Percentiles rank a stretch among this genome's conserved stretches.
phyloP scores from a whole-genome alignment of 2,888 invertebrate genomes.

The Conistra vaccinii region DNA sequence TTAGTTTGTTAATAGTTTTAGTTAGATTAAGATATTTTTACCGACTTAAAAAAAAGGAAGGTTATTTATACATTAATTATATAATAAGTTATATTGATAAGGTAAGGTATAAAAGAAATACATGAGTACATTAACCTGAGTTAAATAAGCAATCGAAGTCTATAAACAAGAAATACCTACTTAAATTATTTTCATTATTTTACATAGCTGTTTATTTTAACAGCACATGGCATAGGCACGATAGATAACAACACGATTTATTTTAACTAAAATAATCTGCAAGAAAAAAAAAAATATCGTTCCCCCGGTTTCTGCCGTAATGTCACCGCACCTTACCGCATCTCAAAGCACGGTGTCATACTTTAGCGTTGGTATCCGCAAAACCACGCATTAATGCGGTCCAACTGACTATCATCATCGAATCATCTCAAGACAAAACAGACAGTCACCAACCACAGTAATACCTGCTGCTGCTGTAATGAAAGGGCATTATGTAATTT shows the following conservation, averaged over 20 bases:
- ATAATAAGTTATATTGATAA: conserved; percentile 4
- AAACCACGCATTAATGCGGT: not conserved
- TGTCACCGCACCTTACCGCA: not conserved
- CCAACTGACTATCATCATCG: no score
- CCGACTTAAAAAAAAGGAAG: no score
- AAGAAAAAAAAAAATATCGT: not conserved
- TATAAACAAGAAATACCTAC: not conserved
- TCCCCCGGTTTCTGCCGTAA: not conserved
- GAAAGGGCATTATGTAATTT: not conserved
- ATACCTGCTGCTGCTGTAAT: not conserved
- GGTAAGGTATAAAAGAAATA: not conserved
- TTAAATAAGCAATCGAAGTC: not conserved
- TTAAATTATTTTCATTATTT: not conserved
- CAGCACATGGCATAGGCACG: not conserved
- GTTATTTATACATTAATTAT: no score
- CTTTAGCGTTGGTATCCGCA: conserved; percentile 1
- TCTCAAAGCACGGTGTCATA: not conserved
- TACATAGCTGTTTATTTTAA: not conserved
- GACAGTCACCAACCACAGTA: conserved; percentile 1
- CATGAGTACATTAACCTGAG: not conserved
- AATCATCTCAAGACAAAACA: not conserved
- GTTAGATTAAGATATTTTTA: no score
- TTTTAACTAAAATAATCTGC: not conserved
- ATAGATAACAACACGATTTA: not conserved
- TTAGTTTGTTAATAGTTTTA: no score